Evolutionary conservation across 2,888 invertebrate species (phyloP).

Genomic region (Aleiodes leptofemur): DNA sequence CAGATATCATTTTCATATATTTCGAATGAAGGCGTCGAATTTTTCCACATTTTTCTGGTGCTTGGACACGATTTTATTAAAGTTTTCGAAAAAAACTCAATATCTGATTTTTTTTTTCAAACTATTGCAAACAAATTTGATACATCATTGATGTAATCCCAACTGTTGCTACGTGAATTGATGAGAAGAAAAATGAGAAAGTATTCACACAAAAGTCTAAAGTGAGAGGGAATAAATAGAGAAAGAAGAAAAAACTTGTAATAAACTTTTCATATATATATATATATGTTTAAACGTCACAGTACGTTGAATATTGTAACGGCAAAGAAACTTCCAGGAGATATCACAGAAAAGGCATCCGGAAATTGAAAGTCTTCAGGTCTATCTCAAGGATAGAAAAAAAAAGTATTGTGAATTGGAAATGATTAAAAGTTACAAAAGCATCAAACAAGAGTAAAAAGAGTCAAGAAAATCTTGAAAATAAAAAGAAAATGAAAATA

Average conservation of each 20-base stretch:
- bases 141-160: too few species aligned
- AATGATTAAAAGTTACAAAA: constrained; percentile 22
- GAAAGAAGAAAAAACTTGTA: constrained; percentile 5
- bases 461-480: neutral
- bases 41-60: too few species aligned
- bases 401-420: neutral
- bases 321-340: neutral
- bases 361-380: constrained; percentile 16
- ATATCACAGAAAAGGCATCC: neutral
- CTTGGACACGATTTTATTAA: too few species aligned
- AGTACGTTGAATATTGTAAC: neutral
- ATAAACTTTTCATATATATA: constrained; percentile 9
- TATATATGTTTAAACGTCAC: neutral
- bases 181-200: neutral
- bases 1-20: too few species aligned
- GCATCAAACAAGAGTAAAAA: neutral
- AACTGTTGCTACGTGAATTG: too few species aligned
- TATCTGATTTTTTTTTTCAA: too few species aligned
- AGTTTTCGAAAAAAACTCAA: too few species aligned
- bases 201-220: neutral
- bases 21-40: neutral
- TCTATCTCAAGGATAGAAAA: constrained; percentile 2
- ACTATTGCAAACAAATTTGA: too few species aligned
- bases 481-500: neutral
- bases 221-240: neutral